A percentile compares a stretch with the other conserved stretches of the same genome.
Evolutionary conservation across 2,797 vertebrate genomes (phyloP).

Genomic region (Peromyscus eremicus): DNA sequence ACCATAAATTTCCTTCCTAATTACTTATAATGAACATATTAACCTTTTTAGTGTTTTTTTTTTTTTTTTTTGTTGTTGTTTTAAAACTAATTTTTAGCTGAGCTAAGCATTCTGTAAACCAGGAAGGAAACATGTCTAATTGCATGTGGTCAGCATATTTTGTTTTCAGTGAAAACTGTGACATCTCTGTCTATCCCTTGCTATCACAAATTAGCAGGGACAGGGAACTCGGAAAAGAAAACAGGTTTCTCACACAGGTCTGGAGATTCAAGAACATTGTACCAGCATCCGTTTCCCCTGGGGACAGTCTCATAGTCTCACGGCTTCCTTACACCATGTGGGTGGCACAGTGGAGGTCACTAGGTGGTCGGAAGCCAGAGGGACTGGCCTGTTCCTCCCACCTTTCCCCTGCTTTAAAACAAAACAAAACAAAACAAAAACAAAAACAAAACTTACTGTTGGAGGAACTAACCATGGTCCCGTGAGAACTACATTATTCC

Average conservation of each 20-base stretch:
- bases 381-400: neutral
- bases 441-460: neutral
- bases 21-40: constrained; percentile 9
- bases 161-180: neutral
- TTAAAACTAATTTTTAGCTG: constrained; percentile 61
- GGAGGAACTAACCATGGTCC: neutral
- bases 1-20: constrained; percentile 48
- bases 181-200: neutral
- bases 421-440: no score
- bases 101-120: constrained; percentile 21
- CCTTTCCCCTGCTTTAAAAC: neutral
- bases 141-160: constrained; percentile 27
- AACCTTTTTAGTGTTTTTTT: neutral
- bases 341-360: neutral
- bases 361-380: neutral
- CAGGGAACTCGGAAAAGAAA: neutral
- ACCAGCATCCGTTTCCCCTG: neutral
- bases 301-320: no score
- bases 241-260: neutral
- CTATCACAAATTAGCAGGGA: neutral
- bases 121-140: neutral
- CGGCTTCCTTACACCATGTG: neutral
- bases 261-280: neutral
- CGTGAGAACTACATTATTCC: neutral
- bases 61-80: neutral